Evolutionary conservation across 2,113 vertebrate species (phyloP), one percentile per base, ranked within the genome.

Genomic region (Equus quagga): DNA sequence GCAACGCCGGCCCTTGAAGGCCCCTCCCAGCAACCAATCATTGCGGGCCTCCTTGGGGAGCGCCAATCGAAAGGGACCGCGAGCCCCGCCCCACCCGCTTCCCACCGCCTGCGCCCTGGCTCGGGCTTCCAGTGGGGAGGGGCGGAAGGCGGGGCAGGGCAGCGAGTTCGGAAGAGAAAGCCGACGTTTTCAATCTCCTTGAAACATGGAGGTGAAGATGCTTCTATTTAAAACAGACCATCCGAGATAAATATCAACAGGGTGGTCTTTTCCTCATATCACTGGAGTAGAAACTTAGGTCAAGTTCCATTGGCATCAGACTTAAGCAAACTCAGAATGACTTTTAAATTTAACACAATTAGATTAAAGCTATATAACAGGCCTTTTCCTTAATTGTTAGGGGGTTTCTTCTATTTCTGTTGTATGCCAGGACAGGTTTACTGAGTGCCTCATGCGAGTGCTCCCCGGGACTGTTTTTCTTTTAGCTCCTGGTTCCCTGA

Each of bases 61-160:
- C 11, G 33, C 41, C 58, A 51, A 65, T 65, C 3, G 21, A 14
- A 44, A 26, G n/a, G 5, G 0, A 41, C 33, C 6, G 8, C 4
- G 5, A 24, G 44, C 4, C 21, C 56, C 8, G 28, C 6, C 41
- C 21, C 24, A 2, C 49, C 60, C 0, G 51, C 15, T 14, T 58
- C 41, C 0, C 2, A 3, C 15, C 0, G 4, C 6, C 0, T 1
- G 17, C 0, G 26, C 3, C 2, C 0, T 3, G 0, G 28, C 8
- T 2, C 6, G 1, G 64, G 65, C 3, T 58, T 86, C 15, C 31
- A 6, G 28, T 3, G 8, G 2, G 3, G 21, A 5, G 15, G 7
- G 19, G 5, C 2, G 4, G 8, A 2, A 18, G 26, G 24, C 0
- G 0, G 3, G 9, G 49, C 10, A 3, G 5, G 8, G 18, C 2